Conservation (phyloP, 2,888 invertebrate species). For the Arge pagana region DNA sequence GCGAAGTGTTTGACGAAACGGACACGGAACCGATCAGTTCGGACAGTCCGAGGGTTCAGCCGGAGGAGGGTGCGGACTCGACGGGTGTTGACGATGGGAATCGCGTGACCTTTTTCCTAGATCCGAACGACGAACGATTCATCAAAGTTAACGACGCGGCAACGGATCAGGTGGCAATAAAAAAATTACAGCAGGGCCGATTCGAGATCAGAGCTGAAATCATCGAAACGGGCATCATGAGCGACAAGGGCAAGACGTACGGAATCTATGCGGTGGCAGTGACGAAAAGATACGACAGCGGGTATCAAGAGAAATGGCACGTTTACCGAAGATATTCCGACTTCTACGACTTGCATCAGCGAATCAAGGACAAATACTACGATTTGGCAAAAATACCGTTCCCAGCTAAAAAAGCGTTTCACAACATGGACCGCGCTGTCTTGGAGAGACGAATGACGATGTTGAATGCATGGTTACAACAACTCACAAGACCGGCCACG, state of each 20-base stretch:
- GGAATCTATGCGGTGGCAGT: conserved; percentile 89
- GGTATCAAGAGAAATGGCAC: conserved; percentile 82
- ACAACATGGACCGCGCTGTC: conserved; percentile 84
- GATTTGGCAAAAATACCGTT: conserved; percentile 78
- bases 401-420: conserved; percentile 92
- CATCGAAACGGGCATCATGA: conserved; percentile 69
- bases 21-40: conserved; percentile 22
- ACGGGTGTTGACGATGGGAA: conserved; percentile 35
- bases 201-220: conserved; percentile 52
- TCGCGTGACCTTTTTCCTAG: conserved; percentile 42
- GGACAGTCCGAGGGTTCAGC: conserved; percentile 34
- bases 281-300: conserved; percentile 68
- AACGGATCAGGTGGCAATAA: conserved; percentile 51
- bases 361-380: conserved; percentile 83
- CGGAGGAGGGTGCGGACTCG: conserved; percentile 32
- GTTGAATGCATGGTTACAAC: conserved; percentile 80
- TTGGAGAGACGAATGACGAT: conserved; percentile 82
- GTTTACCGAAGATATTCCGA: conserved; percentile 92
- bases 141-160: conserved; percentile 44
- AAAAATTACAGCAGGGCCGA: conserved; percentile 52
- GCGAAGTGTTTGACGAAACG: conserved; percentile 12
- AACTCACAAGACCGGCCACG: conserved; percentile 67
- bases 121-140: conserved; percentile 42
- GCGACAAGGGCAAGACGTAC: conserved; percentile 83
- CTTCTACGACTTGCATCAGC: conserved; percentile 86